Base-by-base conservation (phyloP, 92 coral and sea anemone species). In the Blastomussa wellsi region DNA sequence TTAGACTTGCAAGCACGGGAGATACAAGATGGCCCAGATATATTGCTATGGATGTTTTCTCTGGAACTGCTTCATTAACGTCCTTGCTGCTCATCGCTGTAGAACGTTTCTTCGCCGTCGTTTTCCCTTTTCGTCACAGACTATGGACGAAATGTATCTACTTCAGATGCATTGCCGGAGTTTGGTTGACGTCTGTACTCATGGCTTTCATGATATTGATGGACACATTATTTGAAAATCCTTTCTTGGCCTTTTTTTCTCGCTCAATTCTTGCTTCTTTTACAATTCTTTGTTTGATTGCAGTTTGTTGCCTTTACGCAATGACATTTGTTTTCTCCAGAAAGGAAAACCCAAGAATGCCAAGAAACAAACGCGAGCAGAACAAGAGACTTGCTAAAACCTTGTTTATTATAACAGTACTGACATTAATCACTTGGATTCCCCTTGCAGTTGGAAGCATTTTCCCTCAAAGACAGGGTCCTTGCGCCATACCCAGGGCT, bases 11-110 rank as follows among this genome's bases (percentile, higher is more conserved):
- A 19, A 33, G 12, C 42, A 15, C 8, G 1, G 74, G 16, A 33
- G 74, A 69, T 5, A 11, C 17, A 16, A 19, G 17, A 4, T 32
- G 13, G 47, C 8, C 33, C 32, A 60, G 32, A 60, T 60, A n/a
- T 26, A 60, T 60, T 60, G 33, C 67, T 60, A 0, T 69, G 74
- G 74, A 69, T 69, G 47, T 69, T 17, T 69, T 69, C 39, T 15
- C 74, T 29, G 42, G 42, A 24, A 62, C 83, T 17, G 70, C 87
- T 24, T 88, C 92, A 7, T 4, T 80, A 32, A 80, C 20, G 65
- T 38, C 47, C 74, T 33, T 73, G 64, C 79, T 37, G 22, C 82
- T 39, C 16, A 35, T 69, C 47, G 74, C 74, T 38, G 74, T 35
- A 36, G 74, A 69, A 17, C 17, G 74, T 4, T 69, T 69, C 42